Base-by-base conservation (phyloP, 2,888 invertebrate genomes). In the Mycalesis mineus region DNA sequence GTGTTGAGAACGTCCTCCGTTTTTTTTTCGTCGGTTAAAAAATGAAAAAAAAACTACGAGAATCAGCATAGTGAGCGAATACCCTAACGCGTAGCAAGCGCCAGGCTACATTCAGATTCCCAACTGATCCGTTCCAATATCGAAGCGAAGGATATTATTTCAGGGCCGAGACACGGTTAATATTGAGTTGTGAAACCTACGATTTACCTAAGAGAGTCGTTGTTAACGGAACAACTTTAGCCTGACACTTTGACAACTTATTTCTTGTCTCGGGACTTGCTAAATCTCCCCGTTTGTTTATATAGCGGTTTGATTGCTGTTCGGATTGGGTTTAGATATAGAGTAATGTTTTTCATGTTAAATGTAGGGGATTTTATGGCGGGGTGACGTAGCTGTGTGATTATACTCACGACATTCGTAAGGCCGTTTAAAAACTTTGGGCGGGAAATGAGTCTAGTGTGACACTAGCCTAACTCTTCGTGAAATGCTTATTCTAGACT, bases 181-280 rank as follows among this genome's bases (percentile, higher is more conserved):
- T 87, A 88, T 88, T 86, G 82, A 88, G 85, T 83, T 85, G 83
- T 79, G 84, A 84, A 85, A 85, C 86, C 84, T 73, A 82, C 82
- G 84, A 83, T 88, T 86, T 87, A 86, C 85, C 82, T 87, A 83
- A 82, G 80, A 83, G 82, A 83, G 83, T 77, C 78, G 78, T 77
- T 82, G 81, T 77, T 83, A 82, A 81, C 83, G 71, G 84, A 82
- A 73, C 74, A 88, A 88, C 85, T 88, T 88, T 76, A 77, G 74
- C 81, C 75, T 74, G 85, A 86, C 85, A 86, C 86, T 88, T 87
- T 85, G 88, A 87, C 87, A 88, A 88, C 88, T 88, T 87, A 88
- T 88, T 88, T 88, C 88, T 87, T 85, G 88, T 85, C 80, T 80
- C 69, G 71, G 70, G 78, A 82, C 80, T 84, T 81, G 70, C 78